A percentile compares a stretch with the other conserved stretches of the same genome.
Conservation (phyloP, 53 echinoderm and acorn worm species). For the Antedon mediterranea region DNA sequence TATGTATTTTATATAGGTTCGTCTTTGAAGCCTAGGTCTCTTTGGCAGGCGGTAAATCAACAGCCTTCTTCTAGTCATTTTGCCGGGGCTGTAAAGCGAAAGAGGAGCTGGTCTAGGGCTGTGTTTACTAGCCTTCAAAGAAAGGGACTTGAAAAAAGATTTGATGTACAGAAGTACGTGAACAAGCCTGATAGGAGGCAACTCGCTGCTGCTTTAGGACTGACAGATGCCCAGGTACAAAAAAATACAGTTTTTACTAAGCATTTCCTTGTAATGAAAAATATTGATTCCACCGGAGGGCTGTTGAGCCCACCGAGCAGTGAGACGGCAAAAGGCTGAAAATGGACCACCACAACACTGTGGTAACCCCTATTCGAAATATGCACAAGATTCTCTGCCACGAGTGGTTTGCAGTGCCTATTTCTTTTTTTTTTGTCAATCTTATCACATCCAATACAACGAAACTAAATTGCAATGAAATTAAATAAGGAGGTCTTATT, state of each 20-base stretch:
- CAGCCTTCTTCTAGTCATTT: background rate
- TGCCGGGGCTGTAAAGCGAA: constrained; percentile 37
- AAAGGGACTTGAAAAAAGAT: constrained; percentile 82
- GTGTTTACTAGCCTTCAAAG: constrained; percentile 91
- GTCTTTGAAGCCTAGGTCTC: background rate
- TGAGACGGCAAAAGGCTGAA: no score
- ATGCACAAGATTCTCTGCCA: no score
- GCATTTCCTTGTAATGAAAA: background rate
- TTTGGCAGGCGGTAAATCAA: background rate
- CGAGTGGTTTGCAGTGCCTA: no score
- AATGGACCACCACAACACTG: no score
- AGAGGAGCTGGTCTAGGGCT: constrained; percentile 92
- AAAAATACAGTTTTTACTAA: background rate
- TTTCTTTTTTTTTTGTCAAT: no score
- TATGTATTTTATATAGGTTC: background rate
- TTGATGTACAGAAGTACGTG: constrained; percentile 89
- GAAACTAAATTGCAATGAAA: no score
- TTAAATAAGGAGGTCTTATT: no score
- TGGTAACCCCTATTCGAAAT: no score
- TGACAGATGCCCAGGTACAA: constrained; percentile 93
- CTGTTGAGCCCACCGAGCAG: no score
- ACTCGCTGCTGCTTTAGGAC: constrained; percentile 71
- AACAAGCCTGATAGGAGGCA: constrained; percentile 91
- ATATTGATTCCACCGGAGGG: no score
- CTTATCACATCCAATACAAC: no score